Base-by-base conservation (phyloP, 1,140 invertebrate species). In the Hyles vespertilio region DNA sequence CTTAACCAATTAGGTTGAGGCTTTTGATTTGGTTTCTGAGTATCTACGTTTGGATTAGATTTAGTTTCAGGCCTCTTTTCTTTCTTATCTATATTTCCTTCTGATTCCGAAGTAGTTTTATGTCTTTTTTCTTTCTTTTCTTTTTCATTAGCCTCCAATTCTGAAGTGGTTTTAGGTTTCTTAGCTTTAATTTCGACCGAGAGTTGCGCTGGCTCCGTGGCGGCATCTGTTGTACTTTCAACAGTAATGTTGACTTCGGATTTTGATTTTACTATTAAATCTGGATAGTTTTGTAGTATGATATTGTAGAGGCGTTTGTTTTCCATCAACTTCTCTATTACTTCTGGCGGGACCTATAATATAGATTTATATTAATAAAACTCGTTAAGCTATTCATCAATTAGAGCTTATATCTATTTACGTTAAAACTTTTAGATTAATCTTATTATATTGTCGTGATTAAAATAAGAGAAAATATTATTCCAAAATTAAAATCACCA, bases 291-390 rank as follows among this genome's bases (percentile, higher is more conserved):
- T 58, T 83, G 70, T 55, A 85, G 45, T 65, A 88, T 85, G 2
- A 86, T 85, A 33, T 83, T 83, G 56, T 81, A 87, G 1, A 88
- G 61, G 32, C 65, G 70, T 61, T 79, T 87, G 43, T 88, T 85
- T 43, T 59, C 62, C 79, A 87, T 85, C 8, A 88, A 58, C 49
- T 84, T 85, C 63, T 86, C 82, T 53, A 88, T 83, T 4, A 88
- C 85, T 67, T 88, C 85, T 5, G 71, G 54, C 52, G 83, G 82
- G 5, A 88, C 84, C 84, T 87, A 47, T 53, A 67, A 79, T 63
- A 43, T 63, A 7, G 48, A 48, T 47, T 34, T 3, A 32, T 48
- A 48, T 22, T 22, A 22, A 22, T 22, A 22, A 22, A 22, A 22
- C 22, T 22, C 22, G 22, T 47, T 11, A 22, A 3, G 4, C 3